phyloP scores from a whole-genome alignment of 92 coral and sea anemone species.

The Galaxea fascicularis region DNA sequence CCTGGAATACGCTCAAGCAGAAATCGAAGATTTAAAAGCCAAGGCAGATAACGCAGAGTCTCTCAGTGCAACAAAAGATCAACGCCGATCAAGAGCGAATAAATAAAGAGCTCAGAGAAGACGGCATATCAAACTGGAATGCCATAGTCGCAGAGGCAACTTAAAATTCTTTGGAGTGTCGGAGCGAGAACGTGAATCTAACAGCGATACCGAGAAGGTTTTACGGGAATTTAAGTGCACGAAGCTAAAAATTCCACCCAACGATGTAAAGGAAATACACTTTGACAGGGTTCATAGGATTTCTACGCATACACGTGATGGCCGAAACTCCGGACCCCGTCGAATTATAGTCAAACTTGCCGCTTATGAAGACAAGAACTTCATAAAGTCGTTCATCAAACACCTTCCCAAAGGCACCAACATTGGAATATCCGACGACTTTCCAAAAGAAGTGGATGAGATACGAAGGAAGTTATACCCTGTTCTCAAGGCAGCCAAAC shows the following conservation, averaged over 20 bases:
- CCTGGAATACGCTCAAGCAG: conserved; percentile 1
- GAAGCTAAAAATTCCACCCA: neutral
- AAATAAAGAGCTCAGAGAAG: neutral
- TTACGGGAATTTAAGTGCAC: neutral
- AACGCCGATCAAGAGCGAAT: neutral
- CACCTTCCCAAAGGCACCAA: too few relatives aligned
- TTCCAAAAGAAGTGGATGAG: too few relatives aligned
- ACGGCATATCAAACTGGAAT: neutral
- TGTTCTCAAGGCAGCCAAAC: too few relatives aligned
- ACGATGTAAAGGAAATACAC: neutral
- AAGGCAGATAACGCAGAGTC: neutral
- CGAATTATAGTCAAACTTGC: too few relatives aligned
- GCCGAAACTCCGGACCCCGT: too few relatives aligned
- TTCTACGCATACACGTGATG: neutral
- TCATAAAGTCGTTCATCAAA: too few relatives aligned
- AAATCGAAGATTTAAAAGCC: neutral
- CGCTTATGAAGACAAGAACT: too few relatives aligned
- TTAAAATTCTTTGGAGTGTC: conserved; percentile 1
- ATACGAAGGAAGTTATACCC: too few relatives aligned
- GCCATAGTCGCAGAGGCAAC: conserved; percentile 2
- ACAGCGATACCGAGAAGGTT: neutral
- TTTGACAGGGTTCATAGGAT: conserved; percentile 12
- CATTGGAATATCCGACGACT: too few relatives aligned
- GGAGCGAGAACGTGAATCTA: neutral
- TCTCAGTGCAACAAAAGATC: neutral